Evolutionary conservation across 2,797 vertebrate genomes (phyloP).

Genomic region (Chelon auratus): DNA sequence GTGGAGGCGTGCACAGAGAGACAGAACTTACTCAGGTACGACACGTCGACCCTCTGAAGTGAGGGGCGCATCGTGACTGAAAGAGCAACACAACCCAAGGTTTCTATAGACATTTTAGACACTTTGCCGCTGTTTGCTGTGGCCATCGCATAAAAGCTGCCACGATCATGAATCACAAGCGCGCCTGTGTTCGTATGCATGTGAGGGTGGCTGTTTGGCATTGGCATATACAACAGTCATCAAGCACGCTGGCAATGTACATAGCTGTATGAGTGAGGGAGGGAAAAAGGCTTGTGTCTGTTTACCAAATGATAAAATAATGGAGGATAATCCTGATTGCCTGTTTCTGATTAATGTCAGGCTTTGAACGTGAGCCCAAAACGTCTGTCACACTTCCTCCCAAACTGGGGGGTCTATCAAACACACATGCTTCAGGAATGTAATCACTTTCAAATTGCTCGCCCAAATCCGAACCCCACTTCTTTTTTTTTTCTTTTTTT

Average conservation of each 20-base stretch:
- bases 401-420: conserved; percentile 78
- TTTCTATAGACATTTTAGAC: conserved; percentile 18
- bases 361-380: conserved; percentile 71
- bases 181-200: conserved; percentile 14
- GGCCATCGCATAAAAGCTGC: conserved; percentile 8
- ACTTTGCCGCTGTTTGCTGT: conserved; percentile 6
- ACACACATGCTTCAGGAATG: conserved; percentile 80
- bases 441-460: conserved; percentile 68
- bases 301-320: conserved; percentile 75
- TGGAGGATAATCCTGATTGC: conserved; percentile 75
- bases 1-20: conserved; percentile 66
- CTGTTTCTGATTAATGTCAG: conserved; percentile 74
- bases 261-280: conserved; percentile 47
- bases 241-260: neutral
- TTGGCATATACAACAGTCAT: conserved; percentile 7
- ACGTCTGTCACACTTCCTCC: conserved; percentile 77
- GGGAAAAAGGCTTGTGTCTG: conserved; percentile 40
- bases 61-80: neutral
- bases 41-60: conserved; percentile 1
- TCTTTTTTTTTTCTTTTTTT: too few relatives aligned
- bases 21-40: conserved; percentile 29
- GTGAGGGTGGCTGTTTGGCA: conserved; percentile 13
- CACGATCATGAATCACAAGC: neutral
- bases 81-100: conserved; percentile 16
- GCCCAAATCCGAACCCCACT: conserved; percentile 27